Evolutionary conservation across 2,888 invertebrate species (phyloP).

Genomic region (Hipparchia sbordonii): DNA sequence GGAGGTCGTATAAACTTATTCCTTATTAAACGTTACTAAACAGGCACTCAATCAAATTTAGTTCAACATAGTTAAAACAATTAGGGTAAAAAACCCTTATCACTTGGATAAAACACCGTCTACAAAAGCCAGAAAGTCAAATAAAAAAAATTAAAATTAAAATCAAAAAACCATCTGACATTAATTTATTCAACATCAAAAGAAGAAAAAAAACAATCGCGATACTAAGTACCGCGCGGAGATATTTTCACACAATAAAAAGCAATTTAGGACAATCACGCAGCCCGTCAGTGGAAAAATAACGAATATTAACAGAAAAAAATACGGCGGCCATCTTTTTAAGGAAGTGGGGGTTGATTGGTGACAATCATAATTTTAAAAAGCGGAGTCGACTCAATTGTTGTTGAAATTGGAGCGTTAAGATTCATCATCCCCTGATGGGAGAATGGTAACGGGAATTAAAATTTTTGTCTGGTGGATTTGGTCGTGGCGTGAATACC

Average conservation of each 20-base stretch:
- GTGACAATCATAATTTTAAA: background rate
- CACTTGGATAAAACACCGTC: too few relatives aligned
- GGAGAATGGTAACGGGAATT: background rate
- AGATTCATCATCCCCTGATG: background rate
- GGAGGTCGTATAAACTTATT: too few relatives aligned
- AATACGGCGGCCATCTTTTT: constrained; percentile 5
- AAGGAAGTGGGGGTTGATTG: constrained; percentile 5
- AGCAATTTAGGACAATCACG: constrained; percentile 9
- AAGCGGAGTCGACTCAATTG: constrained; percentile 8
- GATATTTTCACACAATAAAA: constrained; percentile 10
- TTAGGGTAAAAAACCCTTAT: too few relatives aligned
- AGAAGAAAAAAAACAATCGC: constrained; percentile 2
- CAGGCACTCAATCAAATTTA: too few relatives aligned
- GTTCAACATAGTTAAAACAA: too few relatives aligned
- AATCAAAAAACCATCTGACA: background rate
- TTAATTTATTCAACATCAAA: constrained; percentile 11
- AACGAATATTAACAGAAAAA: constrained; percentile 2
- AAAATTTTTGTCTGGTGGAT: background rate
- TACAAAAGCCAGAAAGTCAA: background rate
- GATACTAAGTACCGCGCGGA: background rate
- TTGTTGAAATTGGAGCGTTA: constrained; percentile 1
- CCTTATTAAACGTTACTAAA: too few relatives aligned
- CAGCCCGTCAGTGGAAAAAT: background rate
- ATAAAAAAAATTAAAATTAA: background rate
- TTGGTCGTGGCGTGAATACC: too few relatives aligned